Evolutionary conservation across 2,797 vertebrate genomes (phyloP), one percentile per base, ranked within the genome.

Genomic region (Menidia menidia): DNA sequence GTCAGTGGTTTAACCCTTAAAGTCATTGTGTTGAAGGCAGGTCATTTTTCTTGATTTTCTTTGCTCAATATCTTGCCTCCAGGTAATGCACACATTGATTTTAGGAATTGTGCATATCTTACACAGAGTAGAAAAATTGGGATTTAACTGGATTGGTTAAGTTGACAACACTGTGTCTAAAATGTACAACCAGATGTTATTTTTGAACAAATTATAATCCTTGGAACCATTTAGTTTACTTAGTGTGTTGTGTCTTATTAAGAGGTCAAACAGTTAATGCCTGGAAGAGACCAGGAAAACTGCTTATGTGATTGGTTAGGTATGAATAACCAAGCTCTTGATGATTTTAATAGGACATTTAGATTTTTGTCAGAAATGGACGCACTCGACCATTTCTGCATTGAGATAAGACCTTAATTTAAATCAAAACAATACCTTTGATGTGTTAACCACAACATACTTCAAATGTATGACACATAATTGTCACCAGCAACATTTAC

Each of bases 1-100:
- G 71, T 85, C 74, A 78, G 53, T 44, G 55, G 11, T 75, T 74
- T 74, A 62, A 79, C 61, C 73, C 35, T 44, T 68, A 2, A 66
- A 58, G 68, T 83, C 68, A 69, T 12, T 75, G 71, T 69, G 59
- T 82, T 52, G 56, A 72, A 85, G 44, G 54, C 8, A 2, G 60
- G 51, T 61, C 1, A 8, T 48, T 18, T 18, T 48, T 8, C n/a
- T 6, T 16, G 7, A 15, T 7, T 45, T 45, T n/a, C 41, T 70
- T 80, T 73, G 61, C 60, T 75, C 63, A 9, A 25, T 5, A 30
- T 32, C 13, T 1, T 41, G 6, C 50, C 13, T 41, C 18, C 0
- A 2, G n/a, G 16, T 8, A 8, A 6, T 7, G n/a, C 10, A 48
- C 43, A 44, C 3, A 44, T 45, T 16, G 8, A 45, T 18, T 9